Percentiles rank a stretch among this genome's conserved stretches.
phyloP scores from a whole-genome alignment of 2,888 invertebrate species.

The Capitulum mitella region DNA sequence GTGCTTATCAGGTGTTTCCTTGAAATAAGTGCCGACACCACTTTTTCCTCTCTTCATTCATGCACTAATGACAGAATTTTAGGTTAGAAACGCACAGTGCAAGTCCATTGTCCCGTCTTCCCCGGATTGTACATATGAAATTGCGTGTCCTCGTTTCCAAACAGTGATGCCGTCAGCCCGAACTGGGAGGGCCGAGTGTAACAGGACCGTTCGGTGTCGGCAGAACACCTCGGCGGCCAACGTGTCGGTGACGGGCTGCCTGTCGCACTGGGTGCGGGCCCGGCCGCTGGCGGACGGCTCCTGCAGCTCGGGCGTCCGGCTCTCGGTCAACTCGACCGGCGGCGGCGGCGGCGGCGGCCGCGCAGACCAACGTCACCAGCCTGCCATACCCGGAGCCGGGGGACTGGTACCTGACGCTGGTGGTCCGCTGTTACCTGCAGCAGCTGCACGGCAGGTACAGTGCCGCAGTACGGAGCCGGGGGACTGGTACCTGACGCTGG shows the following conservation, averaged over 20 bases:
- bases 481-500: conserved; percentile 67
- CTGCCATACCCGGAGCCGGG: conserved; percentile 79
- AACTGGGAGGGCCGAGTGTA: no score
- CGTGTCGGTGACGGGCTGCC: conserved; percentile 13
- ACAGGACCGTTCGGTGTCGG: no score
- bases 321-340: conserved; percentile 37
- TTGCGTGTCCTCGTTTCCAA: no score
- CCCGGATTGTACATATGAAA: no score
- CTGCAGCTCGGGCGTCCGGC: conserved; percentile 38
- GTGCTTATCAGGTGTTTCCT: no score
- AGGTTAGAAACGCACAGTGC: no score
- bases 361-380: conserved; percentile 59
- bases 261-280: background rate
- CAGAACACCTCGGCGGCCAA: conserved; percentile 5
- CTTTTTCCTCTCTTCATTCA: no score
- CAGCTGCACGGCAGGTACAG: conserved; percentile 5
- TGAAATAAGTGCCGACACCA: no score
- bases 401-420: conserved; percentile 67
- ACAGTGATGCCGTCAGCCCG: no score
- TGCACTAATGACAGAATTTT: no score
- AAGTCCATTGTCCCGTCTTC: no score
- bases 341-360: conserved; percentile 43
- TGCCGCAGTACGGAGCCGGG: conserved; percentile 58
- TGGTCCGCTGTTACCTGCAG: conserved; percentile 54
- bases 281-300: conserved; percentile 30